phyloP scores from a whole-genome alignment of 53 echinoderm and acorn worm genomes.

The Apostichopus leukothele region DNA sequence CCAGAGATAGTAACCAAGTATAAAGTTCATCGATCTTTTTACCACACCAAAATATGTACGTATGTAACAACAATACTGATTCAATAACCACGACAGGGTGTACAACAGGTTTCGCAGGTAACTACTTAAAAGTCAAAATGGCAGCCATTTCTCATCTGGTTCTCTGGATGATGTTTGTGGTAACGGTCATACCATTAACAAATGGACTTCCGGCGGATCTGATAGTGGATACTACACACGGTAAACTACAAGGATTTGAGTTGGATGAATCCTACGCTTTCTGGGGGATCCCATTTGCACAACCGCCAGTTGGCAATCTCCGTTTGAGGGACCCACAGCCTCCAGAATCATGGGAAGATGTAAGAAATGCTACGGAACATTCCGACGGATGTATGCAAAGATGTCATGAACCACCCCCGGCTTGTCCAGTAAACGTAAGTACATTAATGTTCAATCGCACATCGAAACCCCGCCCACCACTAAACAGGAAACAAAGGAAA shows the following conservation, averaged over 20 bases:
- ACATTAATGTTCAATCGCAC: no score
- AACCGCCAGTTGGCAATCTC: conserved; percentile 37
- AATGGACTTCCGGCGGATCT: conserved; percentile 14
- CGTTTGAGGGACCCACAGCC: conserved; percentile 32
- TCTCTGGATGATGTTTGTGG: neutral
- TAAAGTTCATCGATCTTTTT: neutral
- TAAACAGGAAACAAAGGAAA: no score
- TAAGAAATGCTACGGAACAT: conserved; percentile 25
- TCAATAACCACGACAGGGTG: neutral
- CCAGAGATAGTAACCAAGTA: no score
- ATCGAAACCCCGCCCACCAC: no score
- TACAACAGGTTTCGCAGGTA: neutral
- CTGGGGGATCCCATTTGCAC: conserved; percentile 52
- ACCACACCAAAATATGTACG: neutral
- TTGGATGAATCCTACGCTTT: conserved; percentile 44
- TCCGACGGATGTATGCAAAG: conserved; percentile 41
- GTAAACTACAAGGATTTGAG: conserved; percentile 35
- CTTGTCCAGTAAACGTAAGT: conserved; percentile 37
- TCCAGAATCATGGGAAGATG: neutral
- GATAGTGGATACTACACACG: conserved; percentile 30
- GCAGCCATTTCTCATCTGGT: neutral
- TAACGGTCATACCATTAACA: neutral
- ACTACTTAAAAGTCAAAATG: neutral
- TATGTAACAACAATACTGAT: neutral
- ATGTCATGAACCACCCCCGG: conserved; percentile 45